Evolutionary conservation across 1,140 invertebrate species (phyloP), one percentile per base, ranked within the genome.

Genomic region (Littorina saxatilis): DNA sequence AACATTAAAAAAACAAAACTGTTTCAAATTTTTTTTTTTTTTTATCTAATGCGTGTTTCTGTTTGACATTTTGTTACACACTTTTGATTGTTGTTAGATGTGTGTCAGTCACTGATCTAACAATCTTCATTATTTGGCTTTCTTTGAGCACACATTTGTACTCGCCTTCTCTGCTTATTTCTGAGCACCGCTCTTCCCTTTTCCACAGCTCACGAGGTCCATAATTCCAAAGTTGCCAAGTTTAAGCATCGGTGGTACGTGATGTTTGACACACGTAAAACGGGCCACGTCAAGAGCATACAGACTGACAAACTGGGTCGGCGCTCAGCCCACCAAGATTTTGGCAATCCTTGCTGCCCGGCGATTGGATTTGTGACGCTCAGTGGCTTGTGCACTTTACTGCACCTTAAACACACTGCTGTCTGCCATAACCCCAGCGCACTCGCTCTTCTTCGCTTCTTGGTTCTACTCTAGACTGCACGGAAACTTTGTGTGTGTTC

Each of bases 211-310:
- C 82, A 86, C 87, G 52, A 83, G 86, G 82, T 88, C 87, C 79
- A 86, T 88, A 80, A 87, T 88, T 55, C 84, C 86, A 43, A 88
- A 87, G 86, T 79, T 88, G 81, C 87, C 87, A 61, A 88, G 87
- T 83, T 83, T 88, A 82, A 87, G 81, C 82, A 83, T 88, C 43
- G 85, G 87, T 75, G 86, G 86, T 83, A 84, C 84, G 79, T 86
- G 83, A 86, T 84, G 23, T 4, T 40, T 37, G 70, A 23, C 35
- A 4, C 23, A 43, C 35, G 37, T n/a, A 39, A 7, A n/a, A n/a
- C 35, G n/a, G 17, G 29, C 37, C 37, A 37, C 70, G 43, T 47
- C 5, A 17, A 47, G 43, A n/a, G n/a, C n/a, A n/a, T n/a, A 47
- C 43, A 47, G 43, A 47, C 43, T 47, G 43, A 47, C 43, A 47